phyloP scores from a whole-genome alignment of 2,113 vertebrate genomes.

The Pteruthius melanotis region DNA sequence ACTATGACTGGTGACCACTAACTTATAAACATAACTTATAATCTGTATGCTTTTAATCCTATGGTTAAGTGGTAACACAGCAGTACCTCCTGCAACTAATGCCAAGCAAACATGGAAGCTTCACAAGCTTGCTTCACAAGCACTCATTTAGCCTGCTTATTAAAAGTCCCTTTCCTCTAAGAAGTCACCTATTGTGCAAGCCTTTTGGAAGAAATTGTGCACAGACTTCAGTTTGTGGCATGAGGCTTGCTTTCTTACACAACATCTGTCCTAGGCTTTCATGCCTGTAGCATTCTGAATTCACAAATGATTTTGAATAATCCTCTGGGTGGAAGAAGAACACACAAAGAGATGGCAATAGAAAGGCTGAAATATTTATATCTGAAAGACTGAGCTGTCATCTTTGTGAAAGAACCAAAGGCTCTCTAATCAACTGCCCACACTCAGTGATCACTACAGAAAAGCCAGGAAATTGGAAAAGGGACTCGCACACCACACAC shows the following conservation, averaged over 20 bases:
- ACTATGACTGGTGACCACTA: not conserved
- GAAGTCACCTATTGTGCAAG: not conserved
- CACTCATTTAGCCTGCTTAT: not conserved
- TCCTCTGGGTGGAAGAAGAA: not conserved
- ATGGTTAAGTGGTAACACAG: not conserved
- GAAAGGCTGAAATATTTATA: not conserved
- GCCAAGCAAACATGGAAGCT: not conserved
- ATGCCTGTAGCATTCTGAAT: not conserved
- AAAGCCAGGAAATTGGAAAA: not conserved
- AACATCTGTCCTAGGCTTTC: not conserved
- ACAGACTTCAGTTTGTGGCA: not conserved
- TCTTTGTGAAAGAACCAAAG: not conserved
- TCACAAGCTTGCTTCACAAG: too few species aligned
- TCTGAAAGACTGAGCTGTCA: not conserved
- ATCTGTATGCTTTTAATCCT: not conserved
- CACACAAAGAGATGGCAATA: not conserved
- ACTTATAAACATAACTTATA: not conserved
- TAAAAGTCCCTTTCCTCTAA: not conserved
- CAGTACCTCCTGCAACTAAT: not conserved
- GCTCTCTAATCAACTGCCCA: not conserved
- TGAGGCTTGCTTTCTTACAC: not conserved
- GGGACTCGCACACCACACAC: not conserved
- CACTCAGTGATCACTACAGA: not conserved
- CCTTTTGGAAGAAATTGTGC: not conserved
- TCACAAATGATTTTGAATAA: not conserved